Evolutionary conservation across 2,113 vertebrate genomes (phyloP), one percentile per base, ranked within the genome.

Genomic region (Corydoras maculifer): DNA sequence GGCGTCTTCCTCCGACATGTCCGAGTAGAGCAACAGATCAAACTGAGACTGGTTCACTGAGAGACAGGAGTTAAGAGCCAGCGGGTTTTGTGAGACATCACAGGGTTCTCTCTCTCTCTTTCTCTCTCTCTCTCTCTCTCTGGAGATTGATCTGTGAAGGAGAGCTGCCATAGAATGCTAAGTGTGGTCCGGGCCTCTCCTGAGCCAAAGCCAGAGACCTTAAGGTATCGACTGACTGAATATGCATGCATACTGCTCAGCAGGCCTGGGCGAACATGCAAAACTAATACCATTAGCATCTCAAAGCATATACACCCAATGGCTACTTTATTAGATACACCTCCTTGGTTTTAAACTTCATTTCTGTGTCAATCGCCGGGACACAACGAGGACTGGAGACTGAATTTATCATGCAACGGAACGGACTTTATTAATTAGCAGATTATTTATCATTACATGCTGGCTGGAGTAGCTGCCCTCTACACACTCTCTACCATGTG

Each of bases 21-120:
- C 64, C 60, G 58, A 73, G 66, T 55, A 70, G 55, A 14, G 65
- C 53, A 30, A 51, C 30, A n/a, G 74, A 68, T 73, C 54, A 68
- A 65, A 63, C 63, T 12, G 57, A 65, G 61, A 60, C 30, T 69
- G 80, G 71, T 78, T 73, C 62, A 69, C 61, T 62, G 62, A 74
- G 69, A 71, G 76, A 65, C 54, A 59, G 8, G 29, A 74, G 68
- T 70, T 73, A 70, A 72, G 58, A 65, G 74, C 69, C 65, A 74
- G 61, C 70, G 53, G 66, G 68, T 8, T 69, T 58, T 49, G 48
- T 48, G 58, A 73, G 64, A 67, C 64, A 67, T 73, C 72, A 67
- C 72, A 73, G 58, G 18, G 18, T 2, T 25, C 18, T 25, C 18
- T 25, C 18, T 25, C 18, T 25, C 18, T 25, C 18, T 25, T 2